Percentiles rank a stretch among this genome's conserved stretches.
phyloP scores from a whole-genome alignment of 2,113 vertebrate genomes.

The Sinocyclocheilus anshuiensis region DNA sequence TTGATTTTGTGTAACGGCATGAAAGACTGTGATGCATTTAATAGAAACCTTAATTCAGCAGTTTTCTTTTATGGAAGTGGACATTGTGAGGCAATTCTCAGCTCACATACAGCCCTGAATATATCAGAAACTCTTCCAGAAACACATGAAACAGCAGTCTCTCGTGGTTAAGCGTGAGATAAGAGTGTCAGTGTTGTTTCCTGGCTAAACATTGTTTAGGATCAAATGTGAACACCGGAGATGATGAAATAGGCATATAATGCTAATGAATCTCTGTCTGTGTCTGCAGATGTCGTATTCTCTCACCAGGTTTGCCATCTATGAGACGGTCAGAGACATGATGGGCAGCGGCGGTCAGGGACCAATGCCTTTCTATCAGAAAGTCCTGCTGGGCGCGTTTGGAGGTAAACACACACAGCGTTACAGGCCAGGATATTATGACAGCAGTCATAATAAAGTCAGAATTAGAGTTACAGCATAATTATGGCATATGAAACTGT shows the following conservation, averaged over 20 bases:
- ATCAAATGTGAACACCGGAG: background rate
- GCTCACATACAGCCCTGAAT: background rate
- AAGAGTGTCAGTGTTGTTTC: background rate
- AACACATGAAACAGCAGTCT: background rate
- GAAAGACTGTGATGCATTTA: background rate
- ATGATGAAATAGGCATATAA: background rate
- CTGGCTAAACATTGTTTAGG: background rate
- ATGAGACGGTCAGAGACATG: constrained; percentile 76
- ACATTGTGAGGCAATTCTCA: background rate
- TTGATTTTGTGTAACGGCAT: too few species aligned
- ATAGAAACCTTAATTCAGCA: background rate
- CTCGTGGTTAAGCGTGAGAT: background rate
- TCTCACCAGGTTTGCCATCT: constrained; percentile 86
- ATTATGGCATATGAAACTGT: too few species aligned
- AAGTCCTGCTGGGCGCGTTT: constrained; percentile 80
- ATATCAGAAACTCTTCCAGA: background rate
- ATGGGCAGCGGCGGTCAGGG: constrained; percentile 68
- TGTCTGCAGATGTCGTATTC: constrained; percentile 84
- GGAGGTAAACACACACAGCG: constrained; percentile 71
- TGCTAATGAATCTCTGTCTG: background rate
- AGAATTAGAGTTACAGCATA: background rate
- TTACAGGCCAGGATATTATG: background rate
- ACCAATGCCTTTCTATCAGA: constrained; percentile 84
- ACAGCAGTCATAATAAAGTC: too few species aligned
- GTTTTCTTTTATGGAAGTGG: background rate